phyloP scores from a whole-genome alignment of 2,113 vertebrate genomes.

The Kryptolebias marmoratus region DNA sequence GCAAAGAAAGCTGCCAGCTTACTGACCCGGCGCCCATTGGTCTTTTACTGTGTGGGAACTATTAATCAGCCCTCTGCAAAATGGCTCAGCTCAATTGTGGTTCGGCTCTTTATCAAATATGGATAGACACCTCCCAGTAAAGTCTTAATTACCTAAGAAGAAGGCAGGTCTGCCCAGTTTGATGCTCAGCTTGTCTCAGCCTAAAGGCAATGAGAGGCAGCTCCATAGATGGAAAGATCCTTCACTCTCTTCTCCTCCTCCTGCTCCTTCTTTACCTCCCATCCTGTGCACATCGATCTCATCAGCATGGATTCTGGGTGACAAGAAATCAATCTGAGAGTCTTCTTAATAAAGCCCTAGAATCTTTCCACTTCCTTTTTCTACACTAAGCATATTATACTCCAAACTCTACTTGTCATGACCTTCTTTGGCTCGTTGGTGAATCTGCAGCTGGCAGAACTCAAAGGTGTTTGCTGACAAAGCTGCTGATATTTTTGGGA shows the following conservation, averaged over 20 bases:
- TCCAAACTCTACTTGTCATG: slow-evolving; percentile 28
- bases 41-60: slow-evolving; percentile 52
- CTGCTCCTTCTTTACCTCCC: slow-evolving; percentile 43
- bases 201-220: slow-evolving; percentile 38
- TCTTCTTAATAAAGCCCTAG: slow-evolving; percentile 80
- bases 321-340: slow-evolving; percentile 80
- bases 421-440: slow-evolving; percentile 6
- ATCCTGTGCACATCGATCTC: slow-evolving; percentile 70
- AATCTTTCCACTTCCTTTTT: slow-evolving; percentile 55
- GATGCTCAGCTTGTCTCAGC: slow-evolving; percentile 42
- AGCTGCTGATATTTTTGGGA: slow-evolving; percentile 24
- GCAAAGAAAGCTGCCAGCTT: slow-evolving; percentile 49
- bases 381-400: slow-evolving; percentile 15
- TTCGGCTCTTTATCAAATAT: slow-evolving; percentile 79
- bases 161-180: slow-evolving; percentile 54
- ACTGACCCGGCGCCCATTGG: slow-evolving; percentile 49
- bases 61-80: slow-evolving; percentile 61
- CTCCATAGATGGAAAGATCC: slow-evolving; percentile 54
- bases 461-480: slow-evolving; percentile 4
- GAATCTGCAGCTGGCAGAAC: slow-evolving; percentile 22
- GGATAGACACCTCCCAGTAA: slow-evolving; percentile 69
- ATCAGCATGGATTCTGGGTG: slow-evolving; percentile 58
- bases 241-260: slow-evolving; percentile 47
- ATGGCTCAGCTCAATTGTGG: slow-evolving; percentile 63
- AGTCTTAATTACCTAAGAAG: slow-evolving; percentile 75